A percentile compares a stretch with the other conserved stretches of the same genome.
Evolutionary conservation across 2,797 vertebrate species (phyloP).

Genomic region (Zenarchopterus dispar): DNA sequence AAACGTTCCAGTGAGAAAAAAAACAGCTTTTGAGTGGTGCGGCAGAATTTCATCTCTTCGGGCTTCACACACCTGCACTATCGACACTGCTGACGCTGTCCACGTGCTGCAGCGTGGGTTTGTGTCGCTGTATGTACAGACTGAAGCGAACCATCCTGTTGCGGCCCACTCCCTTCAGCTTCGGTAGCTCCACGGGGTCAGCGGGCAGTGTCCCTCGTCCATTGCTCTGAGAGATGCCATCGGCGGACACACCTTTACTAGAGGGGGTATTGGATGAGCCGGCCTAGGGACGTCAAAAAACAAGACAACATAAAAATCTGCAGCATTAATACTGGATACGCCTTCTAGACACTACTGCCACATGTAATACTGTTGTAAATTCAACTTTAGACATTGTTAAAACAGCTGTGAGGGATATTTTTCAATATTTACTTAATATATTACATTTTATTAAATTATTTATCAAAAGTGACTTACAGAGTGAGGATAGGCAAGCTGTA

Average conservation of each 20-base stretch:
- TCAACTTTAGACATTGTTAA: no score
- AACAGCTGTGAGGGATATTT: no score
- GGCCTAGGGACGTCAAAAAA: no score
- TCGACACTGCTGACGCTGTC: constrained; percentile 93
- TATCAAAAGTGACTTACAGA: no score
- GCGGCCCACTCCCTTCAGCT: constrained; percentile 90
- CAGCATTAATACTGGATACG: no score
- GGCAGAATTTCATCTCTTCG: not conserved
- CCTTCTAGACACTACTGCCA: no score
- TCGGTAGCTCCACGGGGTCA: constrained; percentile 80
- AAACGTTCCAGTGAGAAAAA: not conserved
- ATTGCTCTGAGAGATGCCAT: constrained; percentile 56
- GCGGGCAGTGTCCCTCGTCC: constrained; percentile 42
- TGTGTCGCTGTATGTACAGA: constrained; percentile 89
- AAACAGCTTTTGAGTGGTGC: not conserved
- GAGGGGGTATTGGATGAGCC: not conserved
- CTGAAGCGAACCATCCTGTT: constrained; percentile 87
- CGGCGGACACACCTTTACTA: constrained; percentile 41
- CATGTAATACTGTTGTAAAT: no score
- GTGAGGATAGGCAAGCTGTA: no score
- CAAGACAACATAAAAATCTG: no score
- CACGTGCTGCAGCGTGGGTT: constrained; percentile 81
- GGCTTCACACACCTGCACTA: constrained; percentile 79
- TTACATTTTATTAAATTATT: no score
- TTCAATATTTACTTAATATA: no score